Evolutionary conservation across 2,888 invertebrate genomes (phyloP).

Genomic region (Limnephilus auricula): DNA sequence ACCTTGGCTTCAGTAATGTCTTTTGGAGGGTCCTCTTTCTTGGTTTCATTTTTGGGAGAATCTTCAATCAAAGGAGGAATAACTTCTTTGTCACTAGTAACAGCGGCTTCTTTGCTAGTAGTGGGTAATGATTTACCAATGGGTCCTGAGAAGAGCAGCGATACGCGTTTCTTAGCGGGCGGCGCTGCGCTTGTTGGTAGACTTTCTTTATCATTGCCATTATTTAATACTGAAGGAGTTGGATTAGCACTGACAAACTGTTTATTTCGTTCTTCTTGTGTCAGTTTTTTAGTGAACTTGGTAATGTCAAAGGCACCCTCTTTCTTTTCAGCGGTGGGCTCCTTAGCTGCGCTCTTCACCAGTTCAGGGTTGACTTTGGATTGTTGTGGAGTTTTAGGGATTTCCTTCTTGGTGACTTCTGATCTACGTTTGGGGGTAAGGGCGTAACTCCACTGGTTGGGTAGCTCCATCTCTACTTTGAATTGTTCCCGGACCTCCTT

Average conservation of each 20-base stretch:
- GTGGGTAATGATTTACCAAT: slow-evolving; percentile 55
- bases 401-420: slow-evolving; percentile 19
- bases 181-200: neutral
- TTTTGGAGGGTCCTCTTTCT: neutral
- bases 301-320: slow-evolving; percentile 67
- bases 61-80: neutral
- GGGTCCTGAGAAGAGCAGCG: slow-evolving; percentile 60
- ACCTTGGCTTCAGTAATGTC: neutral
- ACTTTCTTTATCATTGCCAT: slow-evolving; percentile 24
- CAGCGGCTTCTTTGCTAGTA: neutral
- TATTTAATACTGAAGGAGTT: neutral
- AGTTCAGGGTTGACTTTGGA: slow-evolving; percentile 15
- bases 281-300: slow-evolving; percentile 70
- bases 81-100: slow-evolving; percentile 39
- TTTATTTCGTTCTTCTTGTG: slow-evolving; percentile 69
- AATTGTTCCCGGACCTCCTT: slow-evolving; percentile 78
- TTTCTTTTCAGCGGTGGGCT: slow-evolving; percentile 63
- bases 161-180: slow-evolving; percentile 58
- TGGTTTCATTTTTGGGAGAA: neutral
- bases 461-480: slow-evolving; percentile 74
- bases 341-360: slow-evolving; percentile 13
- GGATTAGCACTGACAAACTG: slow-evolving; percentile 64
- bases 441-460: slow-evolving; percentile 79
- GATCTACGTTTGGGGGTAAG: slow-evolving; percentile 68
- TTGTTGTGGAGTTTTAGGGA: slow-evolving; percentile 52